phyloP scores from a whole-genome alignment of 1,140 invertebrate genomes.

The Halesus radiatus region DNA sequence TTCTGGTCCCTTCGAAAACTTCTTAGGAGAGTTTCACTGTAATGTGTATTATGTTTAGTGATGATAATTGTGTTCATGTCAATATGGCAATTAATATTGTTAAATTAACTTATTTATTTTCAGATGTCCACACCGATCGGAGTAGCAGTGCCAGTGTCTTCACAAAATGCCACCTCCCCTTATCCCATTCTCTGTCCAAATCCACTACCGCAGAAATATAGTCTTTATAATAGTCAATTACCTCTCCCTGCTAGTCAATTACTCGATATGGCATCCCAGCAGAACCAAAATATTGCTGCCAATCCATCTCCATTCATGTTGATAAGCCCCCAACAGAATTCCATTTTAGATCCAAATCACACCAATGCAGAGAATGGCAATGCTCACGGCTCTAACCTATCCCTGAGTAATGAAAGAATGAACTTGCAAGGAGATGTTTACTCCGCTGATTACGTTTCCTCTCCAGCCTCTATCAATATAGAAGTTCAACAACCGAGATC shows the following conservation, averaged over 20 bases:
- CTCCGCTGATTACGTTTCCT: constrained; percentile 8
- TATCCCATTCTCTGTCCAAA: constrained; percentile 60
- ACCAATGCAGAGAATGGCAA: background rate
- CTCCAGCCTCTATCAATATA: constrained; percentile 36
- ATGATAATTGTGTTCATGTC: too few species aligned
- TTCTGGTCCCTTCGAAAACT: too few species aligned
- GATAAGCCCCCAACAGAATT: constrained; percentile 47
- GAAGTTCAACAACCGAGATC: constrained; percentile 63
- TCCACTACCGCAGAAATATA: constrained; percentile 53
- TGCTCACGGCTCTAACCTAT: background rate
- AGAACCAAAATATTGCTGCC: constrained; percentile 59
- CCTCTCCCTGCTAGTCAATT: constrained; percentile 53
- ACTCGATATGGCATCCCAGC: constrained; percentile 54
- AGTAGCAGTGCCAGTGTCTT: constrained; percentile 64
- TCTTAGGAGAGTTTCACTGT: too few species aligned
- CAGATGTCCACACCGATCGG: constrained; percentile 74
- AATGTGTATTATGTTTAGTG: too few species aligned
- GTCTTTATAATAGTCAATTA: constrained; percentile 43
- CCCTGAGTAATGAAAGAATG: background rate
- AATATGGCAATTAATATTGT: too few species aligned
- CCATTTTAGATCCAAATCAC: constrained; percentile 5
- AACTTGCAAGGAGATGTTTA: background rate
- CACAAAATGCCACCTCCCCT: constrained; percentile 55
- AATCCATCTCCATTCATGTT: constrained; percentile 49
- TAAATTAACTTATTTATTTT: background rate